Evolutionary conservation across 2,113 vertebrate species (phyloP).

Genomic region (Leptobrachium ailaonicum): DNA sequence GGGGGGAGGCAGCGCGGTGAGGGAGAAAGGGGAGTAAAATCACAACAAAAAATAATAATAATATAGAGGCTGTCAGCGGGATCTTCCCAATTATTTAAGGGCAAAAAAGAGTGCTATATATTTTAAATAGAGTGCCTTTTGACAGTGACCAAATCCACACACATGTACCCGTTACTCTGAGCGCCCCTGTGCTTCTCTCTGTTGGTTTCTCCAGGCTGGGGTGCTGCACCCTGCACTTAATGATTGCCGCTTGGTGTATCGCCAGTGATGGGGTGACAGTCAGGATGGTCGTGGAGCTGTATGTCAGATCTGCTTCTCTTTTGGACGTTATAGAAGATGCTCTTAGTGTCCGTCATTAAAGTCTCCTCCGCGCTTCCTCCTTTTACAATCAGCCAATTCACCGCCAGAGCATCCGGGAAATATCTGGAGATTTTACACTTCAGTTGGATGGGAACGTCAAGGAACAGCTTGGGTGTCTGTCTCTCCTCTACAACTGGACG

Average conservation of each 20-base stretch:
- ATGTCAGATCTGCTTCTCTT: neutral
- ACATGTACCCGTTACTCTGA: neutral
- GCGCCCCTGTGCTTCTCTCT: neutral
- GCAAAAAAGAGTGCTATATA: too few relatives aligned
- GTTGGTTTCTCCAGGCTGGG: constrained; percentile 8
- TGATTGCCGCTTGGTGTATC: constrained; percentile 11
- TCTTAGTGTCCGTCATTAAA: neutral
- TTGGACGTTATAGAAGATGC: neutral
- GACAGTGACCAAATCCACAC: too few relatives aligned
- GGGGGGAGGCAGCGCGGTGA: too few relatives aligned
- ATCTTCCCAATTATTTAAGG: too few relatives aligned
- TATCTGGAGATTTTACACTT: constrained; percentile 20
- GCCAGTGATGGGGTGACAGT: neutral
- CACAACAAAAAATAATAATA: too few relatives aligned
- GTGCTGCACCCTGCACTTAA: constrained; percentile 15
- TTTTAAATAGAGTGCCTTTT: too few relatives aligned
- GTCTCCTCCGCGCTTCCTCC: neutral
- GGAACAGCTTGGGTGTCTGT: neutral
- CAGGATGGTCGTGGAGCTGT: constrained; percentile 15
- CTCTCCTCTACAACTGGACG: neutral
- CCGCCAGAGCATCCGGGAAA: constrained; percentile 24
- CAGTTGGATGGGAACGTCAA: neutral
- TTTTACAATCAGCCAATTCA: constrained; percentile 5
- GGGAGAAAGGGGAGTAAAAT: too few relatives aligned
- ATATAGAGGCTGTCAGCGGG: too few relatives aligned